A percentile compares a stretch with the other conserved stretches of the same genome.
Evolutionary conservation across 2,888 invertebrate species (phyloP).

Genomic region (Ptilodon capucinus): DNA sequence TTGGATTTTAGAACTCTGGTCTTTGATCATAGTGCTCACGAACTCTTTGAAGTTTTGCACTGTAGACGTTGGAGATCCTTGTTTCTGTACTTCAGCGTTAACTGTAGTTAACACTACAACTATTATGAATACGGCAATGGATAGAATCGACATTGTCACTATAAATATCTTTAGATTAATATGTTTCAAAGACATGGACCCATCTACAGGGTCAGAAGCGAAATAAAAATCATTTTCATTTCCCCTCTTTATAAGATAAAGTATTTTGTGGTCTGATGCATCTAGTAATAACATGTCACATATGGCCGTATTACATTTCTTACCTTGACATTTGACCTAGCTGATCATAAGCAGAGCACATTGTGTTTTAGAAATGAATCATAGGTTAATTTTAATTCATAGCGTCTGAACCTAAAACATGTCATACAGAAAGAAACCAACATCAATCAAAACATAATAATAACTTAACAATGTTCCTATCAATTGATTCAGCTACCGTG

Average conservation of each 20-base stretch:
- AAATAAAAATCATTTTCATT: slow-evolving; percentile 37
- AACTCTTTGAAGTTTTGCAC: slow-evolving; percentile 61
- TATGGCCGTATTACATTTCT: slow-evolving; percentile 35
- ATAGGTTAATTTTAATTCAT: neutral
- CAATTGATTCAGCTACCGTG: too few relatives aligned
- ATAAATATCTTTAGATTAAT: slow-evolving; percentile 38
- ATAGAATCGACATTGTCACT: slow-evolving; percentile 63
- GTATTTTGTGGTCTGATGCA: slow-evolving; percentile 54
- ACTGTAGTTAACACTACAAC: slow-evolving; percentile 52
- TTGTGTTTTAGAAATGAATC: slow-evolving; percentile 24
- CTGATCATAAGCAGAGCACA: slow-evolving; percentile 61
- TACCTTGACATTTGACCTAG: slow-evolving; percentile 78
- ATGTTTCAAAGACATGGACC: slow-evolving; percentile 61
- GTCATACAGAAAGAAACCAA: neutral
- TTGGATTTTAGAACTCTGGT: slow-evolving; percentile 69
- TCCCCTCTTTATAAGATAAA: slow-evolving; percentile 49
- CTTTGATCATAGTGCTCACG: slow-evolving; percentile 62
- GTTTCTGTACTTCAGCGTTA: slow-evolving; percentile 48
- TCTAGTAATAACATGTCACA: slow-evolving; percentile 57
- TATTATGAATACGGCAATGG: slow-evolving; percentile 52
- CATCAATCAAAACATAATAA: neutral
- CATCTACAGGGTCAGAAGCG: slow-evolving; percentile 20
- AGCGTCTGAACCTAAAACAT: neutral
- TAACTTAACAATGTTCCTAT: too few relatives aligned
- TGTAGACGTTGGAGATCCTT: slow-evolving; percentile 38